Conservation (phyloP, 2,888 invertebrate species). For the Dasypogon diadema region DNA sequence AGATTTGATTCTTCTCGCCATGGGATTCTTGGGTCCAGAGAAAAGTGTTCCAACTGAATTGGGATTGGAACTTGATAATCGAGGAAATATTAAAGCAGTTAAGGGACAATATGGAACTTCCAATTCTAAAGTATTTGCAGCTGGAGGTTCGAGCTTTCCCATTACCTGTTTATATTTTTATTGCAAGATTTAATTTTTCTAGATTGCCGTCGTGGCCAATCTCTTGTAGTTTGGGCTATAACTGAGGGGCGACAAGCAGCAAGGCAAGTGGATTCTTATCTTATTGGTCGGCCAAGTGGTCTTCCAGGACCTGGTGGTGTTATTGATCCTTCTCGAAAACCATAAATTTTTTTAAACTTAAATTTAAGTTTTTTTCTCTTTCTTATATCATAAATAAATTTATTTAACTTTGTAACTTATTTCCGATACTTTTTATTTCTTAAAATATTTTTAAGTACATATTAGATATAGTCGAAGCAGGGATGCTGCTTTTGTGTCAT, state of each 20-base stretch:
- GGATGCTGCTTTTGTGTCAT: constrained; percentile 10
- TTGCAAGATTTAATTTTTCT: too few relatives aligned
- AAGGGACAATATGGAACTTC: constrained; percentile 83
- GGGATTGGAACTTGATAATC: constrained; percentile 85
- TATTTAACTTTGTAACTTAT: constrained; percentile 42
- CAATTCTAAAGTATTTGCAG: constrained; percentile 89
- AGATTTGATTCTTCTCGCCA: constrained; percentile 94
- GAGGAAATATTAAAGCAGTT: constrained; percentile 91
- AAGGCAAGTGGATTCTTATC: constrained; percentile 87
- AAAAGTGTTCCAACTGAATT: constrained; percentile 86
- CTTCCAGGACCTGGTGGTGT: constrained; percentile 96
- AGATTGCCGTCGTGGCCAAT: constrained; percentile 99
- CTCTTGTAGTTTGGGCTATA: constrained; percentile 98
- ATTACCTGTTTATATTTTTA: too few relatives aligned
- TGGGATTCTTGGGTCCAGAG: constrained; percentile 99
- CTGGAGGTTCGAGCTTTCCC: constrained; percentile 79
- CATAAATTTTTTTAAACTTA: constrained; percentile 49
- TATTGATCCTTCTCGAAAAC: constrained; percentile 67
- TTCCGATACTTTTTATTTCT: constrained; percentile 15
- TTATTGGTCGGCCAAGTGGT: constrained; percentile 79
- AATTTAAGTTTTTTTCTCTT: neutral
- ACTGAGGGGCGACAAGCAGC: constrained; percentile 98
- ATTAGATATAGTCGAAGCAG: constrained; percentile 4
- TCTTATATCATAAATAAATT: constrained; percentile 10
- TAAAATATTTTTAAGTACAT: constrained; percentile 4